These are phyloP conservation scores for Falcaria lacertinaria DNA, from an alignment of 2,888 invertebrate genomes.

Conservation along the genomic window DNA sequence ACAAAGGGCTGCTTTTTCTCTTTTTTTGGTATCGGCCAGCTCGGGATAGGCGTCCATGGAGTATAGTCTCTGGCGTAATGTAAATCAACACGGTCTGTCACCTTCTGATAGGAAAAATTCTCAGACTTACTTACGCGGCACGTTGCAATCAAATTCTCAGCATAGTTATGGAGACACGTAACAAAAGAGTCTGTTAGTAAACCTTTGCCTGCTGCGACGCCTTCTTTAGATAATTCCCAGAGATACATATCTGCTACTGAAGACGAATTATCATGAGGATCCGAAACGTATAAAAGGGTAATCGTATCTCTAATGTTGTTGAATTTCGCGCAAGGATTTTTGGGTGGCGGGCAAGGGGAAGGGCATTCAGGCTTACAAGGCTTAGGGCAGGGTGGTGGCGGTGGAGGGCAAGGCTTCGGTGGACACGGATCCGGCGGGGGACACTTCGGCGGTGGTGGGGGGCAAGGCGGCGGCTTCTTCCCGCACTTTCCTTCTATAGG, in stretches of 20 bases:
- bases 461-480: slow-evolving; percentile 19
- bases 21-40: slow-evolving; percentile 44
- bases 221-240: background rate
- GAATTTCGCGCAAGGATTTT: slow-evolving; percentile 24
- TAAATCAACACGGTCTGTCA: slow-evolving; percentile 4
- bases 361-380: slow-evolving; percentile 22
- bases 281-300: slow-evolving; percentile 8
- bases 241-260: background rate
- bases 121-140: background rate
- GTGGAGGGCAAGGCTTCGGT: slow-evolving; percentile 10
- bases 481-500: slow-evolving; percentile 22
- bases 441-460: slow-evolving; percentile 23
- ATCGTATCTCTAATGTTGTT: slow-evolving; percentile 8
- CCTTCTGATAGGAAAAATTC: background rate
- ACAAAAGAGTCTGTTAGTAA: slow-evolving; percentile 14
- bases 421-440: slow-evolving; percentile 12
- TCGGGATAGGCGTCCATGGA: slow-evolving; percentile 62
- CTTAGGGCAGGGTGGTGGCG: slow-evolving; percentile 16
- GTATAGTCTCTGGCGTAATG: slow-evolving; percentile 38
- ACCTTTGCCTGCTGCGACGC: background rate
- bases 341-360: slow-evolving; percentile 13
- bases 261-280: background rate
- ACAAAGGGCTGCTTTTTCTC: slow-evolving; percentile 23
- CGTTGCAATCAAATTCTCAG: slow-evolving; percentile 6
- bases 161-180: slow-evolving; percentile 11